Evolutionary conservation across 2,113 vertebrate species (phyloP).

Genomic region (Tachuris rubrigastra): DNA sequence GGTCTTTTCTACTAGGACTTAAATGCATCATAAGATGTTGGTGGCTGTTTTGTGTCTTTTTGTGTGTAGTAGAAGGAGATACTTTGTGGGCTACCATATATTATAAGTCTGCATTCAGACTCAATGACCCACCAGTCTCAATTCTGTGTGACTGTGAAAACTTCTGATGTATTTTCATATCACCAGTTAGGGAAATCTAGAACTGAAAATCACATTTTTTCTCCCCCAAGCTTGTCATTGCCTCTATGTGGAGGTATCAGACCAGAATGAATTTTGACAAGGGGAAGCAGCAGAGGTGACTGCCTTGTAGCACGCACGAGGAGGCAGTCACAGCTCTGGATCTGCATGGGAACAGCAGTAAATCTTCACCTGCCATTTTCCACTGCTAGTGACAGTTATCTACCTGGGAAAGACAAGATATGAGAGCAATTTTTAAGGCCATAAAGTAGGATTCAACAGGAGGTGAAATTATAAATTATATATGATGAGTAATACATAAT

Average conservation of each 20-base stretch:
- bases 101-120: not conserved
- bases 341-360: not conserved
- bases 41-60: not conserved
- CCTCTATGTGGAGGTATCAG: not conserved
- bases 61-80: not conserved
- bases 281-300: not conserved
- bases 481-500: not conserved
- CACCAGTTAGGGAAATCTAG: not conserved
- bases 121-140: not conserved
- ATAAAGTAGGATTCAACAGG: not conserved
- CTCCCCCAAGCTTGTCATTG: not conserved
- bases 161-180: not conserved
- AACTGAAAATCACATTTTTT: not conserved
- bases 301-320: not conserved
- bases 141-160: not conserved
- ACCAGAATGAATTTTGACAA: not conserved
- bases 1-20: not conserved
- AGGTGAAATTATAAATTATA: not conserved
- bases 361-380: not conserved
- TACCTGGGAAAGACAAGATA: not conserved
- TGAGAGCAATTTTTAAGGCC: not conserved
- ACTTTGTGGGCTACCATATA: not conserved
- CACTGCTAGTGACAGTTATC: not conserved
- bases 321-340: not conserved
- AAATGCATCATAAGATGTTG: not conserved